Evolutionary conservation across 2,797 vertebrate species (phyloP).

Genomic region (Crotalus adamanteus): DNA sequence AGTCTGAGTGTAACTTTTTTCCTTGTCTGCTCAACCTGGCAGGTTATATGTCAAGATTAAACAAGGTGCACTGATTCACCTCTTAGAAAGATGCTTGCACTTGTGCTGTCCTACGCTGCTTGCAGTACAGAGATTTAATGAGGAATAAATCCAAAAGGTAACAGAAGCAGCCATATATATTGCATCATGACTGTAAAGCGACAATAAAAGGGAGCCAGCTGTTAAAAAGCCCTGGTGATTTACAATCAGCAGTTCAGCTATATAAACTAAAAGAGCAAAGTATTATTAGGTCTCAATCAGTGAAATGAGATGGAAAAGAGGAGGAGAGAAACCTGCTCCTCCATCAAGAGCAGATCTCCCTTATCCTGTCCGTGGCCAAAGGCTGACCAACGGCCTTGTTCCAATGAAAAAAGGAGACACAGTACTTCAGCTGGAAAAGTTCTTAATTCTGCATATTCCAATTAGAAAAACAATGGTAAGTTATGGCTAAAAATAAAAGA

Average conservation of each 20-base stretch:
- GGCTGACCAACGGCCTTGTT: background rate
- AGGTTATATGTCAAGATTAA: background rate
- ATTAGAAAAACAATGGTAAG: background rate
- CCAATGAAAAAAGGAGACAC: background rate
- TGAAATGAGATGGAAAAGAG: background rate
- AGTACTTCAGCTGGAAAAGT: background rate
- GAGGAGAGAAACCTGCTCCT: background rate
- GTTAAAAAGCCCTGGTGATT: background rate
- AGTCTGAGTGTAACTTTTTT: background rate
- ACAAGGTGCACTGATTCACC: background rate
- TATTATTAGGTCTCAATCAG: conserved; percentile 6
- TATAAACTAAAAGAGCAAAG: background rate
- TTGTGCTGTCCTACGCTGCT: background rate
- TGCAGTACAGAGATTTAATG: background rate
- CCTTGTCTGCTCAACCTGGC: background rate
- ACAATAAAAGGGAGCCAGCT: background rate
- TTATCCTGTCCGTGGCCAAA: background rate
- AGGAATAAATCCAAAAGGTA: background rate
- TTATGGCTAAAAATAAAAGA: background rate
- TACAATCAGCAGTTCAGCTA: background rate
- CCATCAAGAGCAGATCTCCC: background rate
- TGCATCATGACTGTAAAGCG: background rate
- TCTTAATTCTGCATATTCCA: background rate
- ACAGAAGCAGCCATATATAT: background rate
- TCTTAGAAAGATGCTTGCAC: background rate